These are phyloP conservation scores for Xyrauchen texanus DNA, from an alignment of 2,113 vertebrate species.

Conservation along the genomic window DNA sequence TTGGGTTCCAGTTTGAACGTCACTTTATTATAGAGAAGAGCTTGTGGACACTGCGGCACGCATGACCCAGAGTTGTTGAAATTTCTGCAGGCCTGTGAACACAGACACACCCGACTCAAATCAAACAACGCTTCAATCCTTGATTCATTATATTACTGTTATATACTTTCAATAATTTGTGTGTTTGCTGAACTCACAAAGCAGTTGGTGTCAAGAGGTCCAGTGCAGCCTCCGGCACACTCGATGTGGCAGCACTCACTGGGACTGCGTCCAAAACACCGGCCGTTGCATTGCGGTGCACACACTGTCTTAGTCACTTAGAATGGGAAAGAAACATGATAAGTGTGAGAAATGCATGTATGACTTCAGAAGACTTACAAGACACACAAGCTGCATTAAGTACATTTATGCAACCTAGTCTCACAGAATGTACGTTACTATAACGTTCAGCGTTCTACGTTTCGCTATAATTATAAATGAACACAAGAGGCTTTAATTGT, in stretches of 20 bases:
- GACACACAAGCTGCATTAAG: neutral
- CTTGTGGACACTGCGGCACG: conserved; percentile 83
- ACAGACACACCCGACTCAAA: neutral
- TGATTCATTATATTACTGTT: neutral
- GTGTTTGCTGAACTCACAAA: conserved; percentile 78
- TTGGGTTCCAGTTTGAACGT: conserved; percentile 90
- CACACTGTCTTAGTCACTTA: conserved; percentile 91
- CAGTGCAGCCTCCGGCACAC: conserved; percentile 89
- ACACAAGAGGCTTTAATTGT: no score
- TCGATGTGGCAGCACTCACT: conserved; percentile 90
- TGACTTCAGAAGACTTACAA: no score
- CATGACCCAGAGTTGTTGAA: conserved; percentile 92
- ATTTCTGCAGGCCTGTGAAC: conserved; percentile 84
- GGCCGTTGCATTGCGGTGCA: conserved; percentile 87
- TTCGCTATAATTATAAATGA: no score
- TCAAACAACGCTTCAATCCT: neutral
- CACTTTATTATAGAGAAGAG: conserved; percentile 88
- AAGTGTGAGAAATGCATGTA: neutral
- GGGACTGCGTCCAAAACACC: conserved; percentile 87
- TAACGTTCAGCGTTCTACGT: no score
- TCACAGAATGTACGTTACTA: no score
- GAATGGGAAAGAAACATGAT: neutral
- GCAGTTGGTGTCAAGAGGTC: conserved; percentile 84
- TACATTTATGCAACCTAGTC: no score
- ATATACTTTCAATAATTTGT: neutral